These are phyloP conservation scores for Catocala fraxini DNA, from an alignment of 2,888 invertebrate genomes.

Conservation along the genomic window DNA sequence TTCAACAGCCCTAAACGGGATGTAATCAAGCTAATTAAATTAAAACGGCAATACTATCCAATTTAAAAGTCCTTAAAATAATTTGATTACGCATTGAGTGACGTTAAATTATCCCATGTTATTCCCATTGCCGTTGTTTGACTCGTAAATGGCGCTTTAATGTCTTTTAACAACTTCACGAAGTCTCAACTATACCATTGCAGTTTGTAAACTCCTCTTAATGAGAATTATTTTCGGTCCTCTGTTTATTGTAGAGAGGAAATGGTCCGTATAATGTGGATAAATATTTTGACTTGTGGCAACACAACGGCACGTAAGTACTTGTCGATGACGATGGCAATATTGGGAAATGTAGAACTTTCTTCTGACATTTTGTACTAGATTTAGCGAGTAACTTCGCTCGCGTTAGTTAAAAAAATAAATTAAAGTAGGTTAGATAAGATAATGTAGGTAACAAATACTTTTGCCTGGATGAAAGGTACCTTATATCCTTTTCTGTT, in stretches of 20 bases:
- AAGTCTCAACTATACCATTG: constrained; percentile 42
- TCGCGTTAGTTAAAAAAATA: too few relatives aligned
- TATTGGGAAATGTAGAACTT: background rate
- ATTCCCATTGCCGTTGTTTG: constrained; percentile 31
- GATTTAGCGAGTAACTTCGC: too few relatives aligned
- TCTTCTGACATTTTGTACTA: too few relatives aligned
- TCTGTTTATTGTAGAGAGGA: constrained; percentile 42
- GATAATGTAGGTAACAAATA: too few relatives aligned
- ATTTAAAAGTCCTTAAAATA: constrained; percentile 11
- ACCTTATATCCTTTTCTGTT: too few relatives aligned
- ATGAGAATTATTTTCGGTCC: constrained; percentile 48
- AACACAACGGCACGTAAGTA: background rate
- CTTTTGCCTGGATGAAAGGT: too few relatives aligned
- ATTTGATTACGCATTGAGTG: constrained; percentile 33
- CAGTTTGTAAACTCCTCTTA: constrained; percentile 51
- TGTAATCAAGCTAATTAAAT: too few relatives aligned
- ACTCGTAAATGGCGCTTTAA: constrained; percentile 48
- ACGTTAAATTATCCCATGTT: constrained; percentile 41
- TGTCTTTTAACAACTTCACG: constrained; percentile 36
- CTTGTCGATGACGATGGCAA: background rate
- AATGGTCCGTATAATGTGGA: constrained; percentile 25
- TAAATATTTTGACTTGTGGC: constrained; percentile 34
- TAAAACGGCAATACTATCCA: background rate
- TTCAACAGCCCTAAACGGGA: too few relatives aligned
- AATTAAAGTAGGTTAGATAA: too few relatives aligned